phyloP scores from a whole-genome alignment of 2,888 invertebrate species.

The Dasypogon diadema region DNA sequence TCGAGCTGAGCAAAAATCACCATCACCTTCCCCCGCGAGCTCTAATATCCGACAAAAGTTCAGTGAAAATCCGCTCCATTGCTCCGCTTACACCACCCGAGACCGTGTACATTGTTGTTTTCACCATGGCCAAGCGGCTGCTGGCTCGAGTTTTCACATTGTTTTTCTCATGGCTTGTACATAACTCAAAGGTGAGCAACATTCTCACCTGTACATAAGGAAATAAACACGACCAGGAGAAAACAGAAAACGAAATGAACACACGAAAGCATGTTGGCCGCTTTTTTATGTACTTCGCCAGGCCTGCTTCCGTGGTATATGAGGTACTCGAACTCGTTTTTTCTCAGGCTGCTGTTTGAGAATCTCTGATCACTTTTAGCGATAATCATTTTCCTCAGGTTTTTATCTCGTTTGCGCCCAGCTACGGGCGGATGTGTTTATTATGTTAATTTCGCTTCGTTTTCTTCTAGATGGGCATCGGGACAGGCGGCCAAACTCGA shows the following conservation, averaged over 20 bases:
- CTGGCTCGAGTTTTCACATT: constrained; percentile 4
- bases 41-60: not conserved
- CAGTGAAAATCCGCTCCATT: not conserved
- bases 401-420: constrained; percentile 18
- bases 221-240: not conserved
- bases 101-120: not conserved
- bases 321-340: constrained; percentile 16
- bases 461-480: constrained; percentile 22
- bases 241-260: not conserved
- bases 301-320: constrained; percentile 7
- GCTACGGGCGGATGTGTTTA: constrained; percentile 29
- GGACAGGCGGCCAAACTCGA: not conserved
- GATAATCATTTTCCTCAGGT: not conserved
- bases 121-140: not conserved
- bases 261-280: constrained; percentile 7
- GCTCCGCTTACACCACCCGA: not conserved
- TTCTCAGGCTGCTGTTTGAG: constrained; percentile 3
- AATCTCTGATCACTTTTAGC: constrained; percentile 21
- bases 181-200: constrained; percentile 32
- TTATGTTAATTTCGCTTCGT: constrained; percentile 39
- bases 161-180: constrained; percentile 25
- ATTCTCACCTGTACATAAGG: constrained; percentile 31
- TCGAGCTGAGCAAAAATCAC: not conserved
- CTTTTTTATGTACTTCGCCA: not conserved
- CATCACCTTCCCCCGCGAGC: not conserved